A percentile compares a stretch with the other conserved stretches of the same genome.
Evolutionary conservation across 2,113 vertebrate species (phyloP).

Genomic region (Fregata magnificens): DNA sequence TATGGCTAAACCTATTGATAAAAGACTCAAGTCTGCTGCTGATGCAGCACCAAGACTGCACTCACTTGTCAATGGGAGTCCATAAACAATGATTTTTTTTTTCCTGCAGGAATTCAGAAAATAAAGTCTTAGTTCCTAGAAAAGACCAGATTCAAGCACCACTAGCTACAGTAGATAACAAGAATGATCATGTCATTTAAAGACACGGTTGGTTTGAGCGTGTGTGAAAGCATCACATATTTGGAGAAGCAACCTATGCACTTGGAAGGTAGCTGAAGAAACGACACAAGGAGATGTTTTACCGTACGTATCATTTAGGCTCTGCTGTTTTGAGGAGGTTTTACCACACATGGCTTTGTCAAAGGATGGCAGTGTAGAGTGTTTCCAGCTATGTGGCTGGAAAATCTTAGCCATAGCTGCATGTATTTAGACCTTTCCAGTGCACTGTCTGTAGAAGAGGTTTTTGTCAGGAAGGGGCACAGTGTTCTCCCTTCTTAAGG

Average conservation of each 20-base stretch:
- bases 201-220: neutral
- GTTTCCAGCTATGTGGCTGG: neutral
- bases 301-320: neutral
- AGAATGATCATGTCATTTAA: neutral
- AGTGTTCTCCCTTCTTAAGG: neutral
- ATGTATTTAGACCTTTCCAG: neutral
- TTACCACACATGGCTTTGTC: neutral
- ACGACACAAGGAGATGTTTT: neutral
- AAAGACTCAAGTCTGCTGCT: neutral
- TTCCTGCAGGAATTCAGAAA: neutral
- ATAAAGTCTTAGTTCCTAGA: neutral
- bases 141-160: neutral
- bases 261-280: neutral
- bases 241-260: neutral
- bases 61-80: neutral
- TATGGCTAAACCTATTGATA: neutral
- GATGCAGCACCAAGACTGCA: neutral
- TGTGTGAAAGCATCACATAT: neutral
- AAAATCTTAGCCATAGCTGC: neutral
- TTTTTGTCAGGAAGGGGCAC: neutral
- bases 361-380: neutral
- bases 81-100: neutral
- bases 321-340: neutral
- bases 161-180: neutral
- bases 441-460: neutral